Conservation (phyloP, 2,888 invertebrate species). For the Oligia strigilis region DNA sequence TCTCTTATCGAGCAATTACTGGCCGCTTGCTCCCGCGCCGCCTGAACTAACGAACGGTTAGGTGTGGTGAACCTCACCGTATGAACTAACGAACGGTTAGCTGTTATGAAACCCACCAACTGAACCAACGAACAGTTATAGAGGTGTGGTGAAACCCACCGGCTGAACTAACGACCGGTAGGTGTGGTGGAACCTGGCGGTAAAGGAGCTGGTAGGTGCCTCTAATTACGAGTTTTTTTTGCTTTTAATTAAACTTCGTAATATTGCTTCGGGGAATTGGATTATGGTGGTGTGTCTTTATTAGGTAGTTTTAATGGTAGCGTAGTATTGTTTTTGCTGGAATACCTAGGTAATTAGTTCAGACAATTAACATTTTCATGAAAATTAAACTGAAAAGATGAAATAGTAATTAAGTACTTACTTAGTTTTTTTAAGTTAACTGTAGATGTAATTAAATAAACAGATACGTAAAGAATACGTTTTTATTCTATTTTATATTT, state of each 20-base stretch:
- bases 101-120: background rate
- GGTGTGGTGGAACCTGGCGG: conserved; percentile 7
- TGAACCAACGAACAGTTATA: background rate
- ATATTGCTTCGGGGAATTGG: conserved; percentile 21
- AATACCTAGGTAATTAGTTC: conserved; percentile 6
- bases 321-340: background rate
- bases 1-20: conserved; percentile 55
- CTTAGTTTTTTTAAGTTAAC: background rate
- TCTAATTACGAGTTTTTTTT: conserved; percentile 52
- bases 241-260: conserved; percentile 51
- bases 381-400: background rate
- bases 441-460: background rate
- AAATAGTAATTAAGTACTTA: background rate
- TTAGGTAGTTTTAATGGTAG: conserved; percentile 22
- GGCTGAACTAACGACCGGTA: background rate
- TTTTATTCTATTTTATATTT: conserved; percentile 13
- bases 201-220: conserved; percentile 13
- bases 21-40: conserved; percentile 33
- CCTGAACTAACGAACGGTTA: background rate
- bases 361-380: background rate
- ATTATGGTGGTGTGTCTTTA: conserved; percentile 19
- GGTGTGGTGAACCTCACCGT: background rate
- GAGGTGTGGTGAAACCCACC: background rate
- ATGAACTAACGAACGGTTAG: background rate
- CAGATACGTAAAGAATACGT: background rate